Base-by-base conservation (phyloP, 2,113 vertebrate genomes). In the Mixornis gularis region DNA sequence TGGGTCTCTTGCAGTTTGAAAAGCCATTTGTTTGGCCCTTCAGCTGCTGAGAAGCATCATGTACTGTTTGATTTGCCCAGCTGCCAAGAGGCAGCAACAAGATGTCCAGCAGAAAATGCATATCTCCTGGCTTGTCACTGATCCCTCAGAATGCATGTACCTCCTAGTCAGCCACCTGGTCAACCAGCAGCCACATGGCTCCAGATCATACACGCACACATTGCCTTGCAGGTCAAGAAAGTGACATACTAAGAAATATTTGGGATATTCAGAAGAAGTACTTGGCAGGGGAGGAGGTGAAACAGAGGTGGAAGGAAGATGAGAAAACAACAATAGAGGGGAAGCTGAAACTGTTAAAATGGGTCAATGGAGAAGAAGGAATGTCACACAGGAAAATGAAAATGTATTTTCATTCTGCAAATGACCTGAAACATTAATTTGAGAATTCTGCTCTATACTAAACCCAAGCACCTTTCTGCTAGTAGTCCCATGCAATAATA, bases 1-100 rank as follows among this genome's bases (percentile, higher is more conserved):
- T 92, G 93, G 93, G 81, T 95, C 89, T 95, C 89, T 92, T 94
- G 81, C 70, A 94, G 85, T 92, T 89, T 92, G 80, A 92, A 89
- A 95, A 95, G 65, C 62, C 93, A 92, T 96, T 96, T 96, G 94
- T 89, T 94, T 94, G 93, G 95, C 89, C 94, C 93, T 93, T 94
- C 93, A 96, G 94, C 94, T 94, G 91, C 94, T 94, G 95, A 89
- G 95, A 95, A 96, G 87, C 91, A 93, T 92, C 89, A 91, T 91
- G 94, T 89, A 89, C 70, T 92, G 91, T 91, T 95, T 94, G 95
- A 94, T 95, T 96, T 93, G 87, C 91, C 89, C 95, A 93, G 94
- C 89, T 95, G 95, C 93, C 94, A 94, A 85, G 81, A 94, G 81
- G 89, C 89, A 91, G 87, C 91, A 94, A 92, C 89, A 96, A 95